Evolutionary conservation across 2,113 vertebrate species (phyloP).

Genomic region (Calyptommatus sinebrachiatus): DNA sequence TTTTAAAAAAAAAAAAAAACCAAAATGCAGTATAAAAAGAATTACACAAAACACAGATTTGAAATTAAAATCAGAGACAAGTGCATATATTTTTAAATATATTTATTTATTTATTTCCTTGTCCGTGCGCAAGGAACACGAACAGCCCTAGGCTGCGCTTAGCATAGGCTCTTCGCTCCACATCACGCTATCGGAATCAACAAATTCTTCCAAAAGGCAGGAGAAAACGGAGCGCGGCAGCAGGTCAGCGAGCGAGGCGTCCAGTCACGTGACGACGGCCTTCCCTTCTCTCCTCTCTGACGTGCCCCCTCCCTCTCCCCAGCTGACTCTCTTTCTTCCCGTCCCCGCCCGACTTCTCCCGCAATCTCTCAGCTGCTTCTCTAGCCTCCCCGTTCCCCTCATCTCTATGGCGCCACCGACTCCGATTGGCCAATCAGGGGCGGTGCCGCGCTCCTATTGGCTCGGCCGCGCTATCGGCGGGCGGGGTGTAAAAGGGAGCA

Average conservation of each 20-base stretch:
- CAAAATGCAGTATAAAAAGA: no score
- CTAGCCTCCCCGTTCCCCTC: neutral
- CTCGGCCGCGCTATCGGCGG: neutral
- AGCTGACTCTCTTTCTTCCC: neutral
- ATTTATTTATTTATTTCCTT: no score
- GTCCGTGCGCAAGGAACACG: no score
- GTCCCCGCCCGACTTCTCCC: neutral
- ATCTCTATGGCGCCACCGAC: neutral
- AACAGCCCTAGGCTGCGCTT: no score
- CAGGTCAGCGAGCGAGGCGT: no score
- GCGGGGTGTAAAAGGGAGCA: slow-evolving; percentile 6
- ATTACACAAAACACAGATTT: no score
- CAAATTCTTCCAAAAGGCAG: neutral
- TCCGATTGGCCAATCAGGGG: slow-evolving; percentile 18
- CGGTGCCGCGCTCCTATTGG: slow-evolving; percentile 9
- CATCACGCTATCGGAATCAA: neutral
- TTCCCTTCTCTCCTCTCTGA: neutral
- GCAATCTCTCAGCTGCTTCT: neutral
- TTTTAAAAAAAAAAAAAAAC: no score
- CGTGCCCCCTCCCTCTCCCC: neutral
- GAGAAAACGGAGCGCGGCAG: no score
- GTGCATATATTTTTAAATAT: no score
- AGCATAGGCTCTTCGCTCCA: no score
- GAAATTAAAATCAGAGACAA: no score
- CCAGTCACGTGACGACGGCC: no score